phyloP scores from a whole-genome alignment of 1,140 invertebrate species.

The Agrilus planipennis region DNA sequence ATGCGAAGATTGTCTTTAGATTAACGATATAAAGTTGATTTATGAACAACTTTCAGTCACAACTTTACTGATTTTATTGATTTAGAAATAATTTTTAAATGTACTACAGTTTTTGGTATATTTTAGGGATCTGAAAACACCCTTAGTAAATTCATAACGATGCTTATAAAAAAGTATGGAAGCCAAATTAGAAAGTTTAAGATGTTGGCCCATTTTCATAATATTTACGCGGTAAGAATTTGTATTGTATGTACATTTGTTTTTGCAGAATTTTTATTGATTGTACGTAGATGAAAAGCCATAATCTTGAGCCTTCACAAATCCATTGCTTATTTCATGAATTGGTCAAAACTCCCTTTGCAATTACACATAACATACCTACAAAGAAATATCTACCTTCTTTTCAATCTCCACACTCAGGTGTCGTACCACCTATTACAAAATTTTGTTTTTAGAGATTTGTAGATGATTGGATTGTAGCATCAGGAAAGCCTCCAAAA shows the following conservation, averaged over 20 bases:
- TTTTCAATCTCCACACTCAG: too few species aligned
- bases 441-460: constrained; percentile 11
- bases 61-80: too few species aligned
- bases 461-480: constrained; percentile 10
- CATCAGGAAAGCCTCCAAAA: constrained; percentile 10
- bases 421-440: too few species aligned
- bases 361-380: neutral
- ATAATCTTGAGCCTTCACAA: neutral
- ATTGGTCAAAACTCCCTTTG: neutral
- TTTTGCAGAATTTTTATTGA: constrained; percentile 3
- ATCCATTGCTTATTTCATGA: neutral
- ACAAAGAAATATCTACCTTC: too few species aligned
- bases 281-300: neutral
- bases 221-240: constrained; percentile 9
- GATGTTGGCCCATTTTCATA: constrained; percentile 7
- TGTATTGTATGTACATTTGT: too few species aligned
- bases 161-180: neutral
- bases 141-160: constrained; percentile 8
- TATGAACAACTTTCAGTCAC: too few species aligned
- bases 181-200: constrained; percentile 1
- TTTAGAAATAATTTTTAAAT: neutral
- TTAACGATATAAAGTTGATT: too few species aligned
- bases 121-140: constrained; percentile 6
- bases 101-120: neutral
- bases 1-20: too few species aligned